Conservation (phyloP, 2,113 vertebrate species). For the Oenanthe melanoleuca region DNA sequence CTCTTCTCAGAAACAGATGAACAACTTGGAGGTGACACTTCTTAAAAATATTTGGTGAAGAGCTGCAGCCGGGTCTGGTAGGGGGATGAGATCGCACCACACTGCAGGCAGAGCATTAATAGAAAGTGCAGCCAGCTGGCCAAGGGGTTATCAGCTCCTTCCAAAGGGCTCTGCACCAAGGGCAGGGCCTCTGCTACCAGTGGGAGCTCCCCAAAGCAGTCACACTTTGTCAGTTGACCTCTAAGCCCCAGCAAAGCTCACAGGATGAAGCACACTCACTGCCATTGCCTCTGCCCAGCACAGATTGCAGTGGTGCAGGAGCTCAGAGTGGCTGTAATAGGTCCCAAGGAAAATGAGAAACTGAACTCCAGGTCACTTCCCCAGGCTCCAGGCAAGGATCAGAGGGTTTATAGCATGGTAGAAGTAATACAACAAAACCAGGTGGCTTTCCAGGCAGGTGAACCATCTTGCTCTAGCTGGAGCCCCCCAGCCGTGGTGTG, state of each 20-base stretch:
- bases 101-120: neutral
- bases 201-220: rapidly evolving
- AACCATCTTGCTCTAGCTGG: neutral
- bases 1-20: neutral
- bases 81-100: neutral
- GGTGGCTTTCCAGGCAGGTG: neutral
- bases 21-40: neutral
- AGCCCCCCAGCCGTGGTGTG: rapidly evolving
- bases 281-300: neutral
- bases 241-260: neutral
- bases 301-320: neutral
- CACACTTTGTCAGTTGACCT: neutral
- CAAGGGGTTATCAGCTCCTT: neutral
- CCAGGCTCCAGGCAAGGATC: neutral
- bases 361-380: neutral
- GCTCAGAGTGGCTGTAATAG: neutral
- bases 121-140: neutral
- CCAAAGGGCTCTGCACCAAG: neutral
- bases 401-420: neutral
- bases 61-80: neutral
- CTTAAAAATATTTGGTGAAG: neutral
- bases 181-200: neutral
- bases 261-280: rapidly evolving
- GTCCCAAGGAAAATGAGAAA: neutral
- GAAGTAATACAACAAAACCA: neutral